Base-by-base conservation (phyloP, 2,888 invertebrate species). In the Drosophila kuntzei region DNA sequence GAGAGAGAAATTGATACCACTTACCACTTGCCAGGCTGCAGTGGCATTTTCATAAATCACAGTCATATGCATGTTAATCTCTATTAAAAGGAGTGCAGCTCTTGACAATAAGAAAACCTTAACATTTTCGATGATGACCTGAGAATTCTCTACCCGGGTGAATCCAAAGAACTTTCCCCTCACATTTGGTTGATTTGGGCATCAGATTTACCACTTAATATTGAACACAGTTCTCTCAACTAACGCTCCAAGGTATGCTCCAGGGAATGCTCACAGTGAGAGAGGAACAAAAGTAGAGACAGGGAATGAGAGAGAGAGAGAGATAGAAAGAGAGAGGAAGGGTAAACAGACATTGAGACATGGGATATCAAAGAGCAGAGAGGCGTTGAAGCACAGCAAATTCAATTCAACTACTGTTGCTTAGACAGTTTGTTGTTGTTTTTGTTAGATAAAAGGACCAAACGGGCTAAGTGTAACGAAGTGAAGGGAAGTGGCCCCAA, bases 321-420 rank as follows among this genome's bases (percentile, higher is more conserved):
- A 18, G 12, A 39, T 1, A 8, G 34, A n/a, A 11, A 39, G 37
- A 50, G 57, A 46, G 7, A 27, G 44, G 2, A 11, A 7, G 29
- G 18, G 14, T 12, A 50, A 27, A 18, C 36, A 29, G n/a, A 29
- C 49, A 65, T 32, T 25, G 37, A 16, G 25, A 34, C 36, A 43
- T 43, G 61, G 43, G 63, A 76, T 80, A 85, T 88, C 84, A 85
- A 88, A 88, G 89, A 76, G 57, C 87, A 68, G 69, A 78, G 64
- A 73, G 85, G 85, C 85, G 85, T 89, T 84, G 81, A 87, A 83
- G 85, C 85, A 83, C 51, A 89, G 70, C 80, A 85, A 87, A 85
- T 87, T 89, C 81, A 89, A 89, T 85, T 86, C 76, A 84, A 81
- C 80, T 86, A 82, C 87, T 87, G 79, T 86, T 87, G 87, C 80